Conservation (phyloP, 2,888 invertebrate species). For the Cryptophagus acutangulus region DNA sequence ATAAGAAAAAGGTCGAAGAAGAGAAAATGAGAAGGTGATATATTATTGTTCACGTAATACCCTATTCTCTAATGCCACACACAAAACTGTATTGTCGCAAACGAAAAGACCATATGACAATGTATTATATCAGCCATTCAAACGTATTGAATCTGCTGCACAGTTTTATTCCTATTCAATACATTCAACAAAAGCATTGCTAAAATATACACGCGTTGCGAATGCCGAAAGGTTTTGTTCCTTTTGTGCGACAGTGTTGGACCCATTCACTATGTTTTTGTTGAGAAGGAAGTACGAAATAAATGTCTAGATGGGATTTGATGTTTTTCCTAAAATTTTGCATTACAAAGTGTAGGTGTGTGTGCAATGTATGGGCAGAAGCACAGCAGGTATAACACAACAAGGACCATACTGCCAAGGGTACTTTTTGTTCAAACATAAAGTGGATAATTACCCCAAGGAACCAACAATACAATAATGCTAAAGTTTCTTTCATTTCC, state of each 20-base stretch:
- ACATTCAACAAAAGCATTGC: slow-evolving; percentile 40
- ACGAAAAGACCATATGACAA: slow-evolving; percentile 49
- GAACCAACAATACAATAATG: too few relatives aligned
- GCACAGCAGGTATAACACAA: slow-evolving; percentile 30
- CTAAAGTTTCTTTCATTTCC: too few relatives aligned
- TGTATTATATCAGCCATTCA: slow-evolving; percentile 49
- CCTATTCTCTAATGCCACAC: slow-evolving; percentile 47
- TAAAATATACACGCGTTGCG: slow-evolving; percentile 50
- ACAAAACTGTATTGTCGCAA: slow-evolving; percentile 45
- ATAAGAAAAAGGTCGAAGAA: background rate
- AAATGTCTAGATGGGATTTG: slow-evolving; percentile 40
- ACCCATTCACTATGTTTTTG: slow-evolving; percentile 46
- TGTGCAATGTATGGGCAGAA: slow-evolving; percentile 10
- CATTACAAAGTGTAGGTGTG: slow-evolving; percentile 38
- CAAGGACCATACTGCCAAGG: slow-evolving; percentile 16
- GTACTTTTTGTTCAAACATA: slow-evolving; percentile 29
- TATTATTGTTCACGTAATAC: slow-evolving; percentile 39
- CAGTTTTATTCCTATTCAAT: slow-evolving; percentile 32
- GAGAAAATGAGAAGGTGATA: slow-evolving; percentile 3
- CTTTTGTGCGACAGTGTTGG: slow-evolving; percentile 44
- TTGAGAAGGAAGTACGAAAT: slow-evolving; percentile 47
- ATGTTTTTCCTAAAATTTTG: slow-evolving; percentile 42
- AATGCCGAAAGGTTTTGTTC: slow-evolving; percentile 48
- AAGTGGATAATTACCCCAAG: slow-evolving; percentile 34
- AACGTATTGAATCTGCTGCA: slow-evolving; percentile 44